Conservation (phyloP, 2,888 invertebrate genomes). For the Labia minor region DNA sequence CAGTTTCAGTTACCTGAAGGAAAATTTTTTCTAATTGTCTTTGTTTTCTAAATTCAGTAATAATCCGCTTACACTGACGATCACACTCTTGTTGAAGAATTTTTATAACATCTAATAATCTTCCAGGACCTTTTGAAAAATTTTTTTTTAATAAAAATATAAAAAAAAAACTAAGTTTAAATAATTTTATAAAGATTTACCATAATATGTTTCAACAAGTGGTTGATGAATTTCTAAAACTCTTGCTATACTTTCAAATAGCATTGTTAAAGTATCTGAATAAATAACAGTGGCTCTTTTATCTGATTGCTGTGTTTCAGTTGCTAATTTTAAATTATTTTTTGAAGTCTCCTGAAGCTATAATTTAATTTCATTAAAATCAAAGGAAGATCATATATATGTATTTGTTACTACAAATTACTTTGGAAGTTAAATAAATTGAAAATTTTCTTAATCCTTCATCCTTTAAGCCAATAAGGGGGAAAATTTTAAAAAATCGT, state of each 20-base stretch:
- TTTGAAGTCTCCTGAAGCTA: slow-evolving; percentile 55
- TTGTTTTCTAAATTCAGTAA: slow-evolving; percentile 60
- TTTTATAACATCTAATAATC: slow-evolving; percentile 56
- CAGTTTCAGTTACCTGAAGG: slow-evolving; percentile 41
- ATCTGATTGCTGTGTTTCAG: slow-evolving; percentile 53
- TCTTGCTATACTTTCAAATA: slow-evolving; percentile 76
- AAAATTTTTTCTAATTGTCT: slow-evolving; percentile 52
- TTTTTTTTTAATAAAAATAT: neutral
- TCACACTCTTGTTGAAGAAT: slow-evolving; percentile 74
- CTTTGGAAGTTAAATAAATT: slow-evolving; percentile 72
- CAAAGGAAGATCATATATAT: no score
- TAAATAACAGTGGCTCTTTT: slow-evolving; percentile 65
- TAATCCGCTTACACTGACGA: slow-evolving; percentile 47
- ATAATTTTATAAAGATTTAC: slow-evolving; percentile 32
- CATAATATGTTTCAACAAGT: slow-evolving; percentile 79
- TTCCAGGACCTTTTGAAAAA: slow-evolving; percentile 47
- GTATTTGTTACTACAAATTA: slow-evolving; percentile 33
- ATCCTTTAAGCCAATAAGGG: slow-evolving; percentile 79
- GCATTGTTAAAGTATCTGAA: slow-evolving; percentile 71
- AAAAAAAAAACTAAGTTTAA: neutral
- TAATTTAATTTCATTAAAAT: slow-evolving; percentile 16
- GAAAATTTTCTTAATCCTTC: slow-evolving; percentile 84
- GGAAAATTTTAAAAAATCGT: slow-evolving; percentile 93
- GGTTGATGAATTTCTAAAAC: slow-evolving; percentile 81
- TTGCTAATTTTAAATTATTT: slow-evolving; percentile 57